Evolutionary conservation across 1,140 invertebrate species (phyloP), one percentile per base, ranked within the genome.

Genomic region (Acyrthosiphon pisum): DNA sequence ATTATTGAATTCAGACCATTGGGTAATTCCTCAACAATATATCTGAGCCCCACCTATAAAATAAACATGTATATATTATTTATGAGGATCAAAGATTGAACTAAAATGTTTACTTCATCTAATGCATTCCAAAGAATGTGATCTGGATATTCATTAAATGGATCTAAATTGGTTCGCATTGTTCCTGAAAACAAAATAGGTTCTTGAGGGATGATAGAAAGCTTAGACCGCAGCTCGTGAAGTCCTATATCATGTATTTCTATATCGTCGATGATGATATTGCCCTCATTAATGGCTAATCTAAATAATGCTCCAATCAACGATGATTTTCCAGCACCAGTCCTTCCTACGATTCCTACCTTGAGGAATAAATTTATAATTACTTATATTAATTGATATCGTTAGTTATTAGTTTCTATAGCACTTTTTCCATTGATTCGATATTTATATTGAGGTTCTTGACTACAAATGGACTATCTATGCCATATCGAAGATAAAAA

Each of bases 271-370:
- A 98, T 97, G 0, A 94, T 94, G 56, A 98, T 96, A 1, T 94
- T 41, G 14, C 97, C 97, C 76, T 96, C 94, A 9, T 95, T 95
- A 94, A 96, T 95, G 7, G 96, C 95, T 93, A 99, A 94, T 90
- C 98, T 96, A 94, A 99, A 99, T 2, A 99, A 95, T 2, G 98
- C 97, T 53, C 97, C 95, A 92, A 98, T 98, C 8, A 99, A 95
- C 0, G 98, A 99, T 0, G 98, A 98, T 95, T 99, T 99, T 35
- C 98, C 98, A 76, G 98, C 98, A 1, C 98, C 98, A 23, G 98
- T 98, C 94, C 97, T 96, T 7, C 98, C 98, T 20, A 98, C 97
- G 22, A 98, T 97, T 14, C 97, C 97, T 30, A 97, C 95, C 94
- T 95, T 6, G 76, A 94, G 60, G 84, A 90, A 41, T 41, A 76